phyloP scores from a whole-genome alignment of 1,140 invertebrate genomes.

The Octopus sinensis region DNA sequence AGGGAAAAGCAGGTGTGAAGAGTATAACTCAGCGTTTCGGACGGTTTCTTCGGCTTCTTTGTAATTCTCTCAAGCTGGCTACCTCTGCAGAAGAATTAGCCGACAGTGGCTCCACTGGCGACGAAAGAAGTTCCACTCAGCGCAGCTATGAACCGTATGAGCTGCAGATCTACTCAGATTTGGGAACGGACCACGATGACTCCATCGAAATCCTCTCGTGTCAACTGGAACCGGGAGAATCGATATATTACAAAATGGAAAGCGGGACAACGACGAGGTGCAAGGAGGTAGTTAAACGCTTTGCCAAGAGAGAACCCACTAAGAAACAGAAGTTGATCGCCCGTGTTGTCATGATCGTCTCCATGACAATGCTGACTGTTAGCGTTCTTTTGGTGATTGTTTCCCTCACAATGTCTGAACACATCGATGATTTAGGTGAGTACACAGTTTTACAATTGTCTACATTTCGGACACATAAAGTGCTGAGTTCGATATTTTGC shows the following conservation, averaged over 20 bases:
- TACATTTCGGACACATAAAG: background rate
- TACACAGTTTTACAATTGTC: background rate
- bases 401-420: slow-evolving; percentile 42
- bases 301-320: slow-evolving; percentile 21
- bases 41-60: too few species aligned
- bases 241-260: background rate
- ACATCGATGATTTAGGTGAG: slow-evolving; percentile 45
- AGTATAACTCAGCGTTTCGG: too few species aligned
- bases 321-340: slow-evolving; percentile 36
- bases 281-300: background rate
- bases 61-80: background rate
- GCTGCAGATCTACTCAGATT: background rate
- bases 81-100: background rate
- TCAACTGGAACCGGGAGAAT: background rate
- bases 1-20: too few species aligned
- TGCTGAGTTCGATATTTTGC: too few species aligned
- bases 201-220: slow-evolving; percentile 4
- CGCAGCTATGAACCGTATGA: background rate
- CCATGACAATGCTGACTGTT: slow-evolving; percentile 34
- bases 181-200: background rate
- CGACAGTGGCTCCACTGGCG: background rate
- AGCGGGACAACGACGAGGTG: background rate
- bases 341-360: slow-evolving; percentile 36
- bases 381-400: slow-evolving; percentile 41
- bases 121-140: background rate